Evolutionary conservation across 2,888 invertebrate genomes (phyloP), one percentile per base, ranked within the genome.

Genomic region (Pandemis cinnamomeana): DNA sequence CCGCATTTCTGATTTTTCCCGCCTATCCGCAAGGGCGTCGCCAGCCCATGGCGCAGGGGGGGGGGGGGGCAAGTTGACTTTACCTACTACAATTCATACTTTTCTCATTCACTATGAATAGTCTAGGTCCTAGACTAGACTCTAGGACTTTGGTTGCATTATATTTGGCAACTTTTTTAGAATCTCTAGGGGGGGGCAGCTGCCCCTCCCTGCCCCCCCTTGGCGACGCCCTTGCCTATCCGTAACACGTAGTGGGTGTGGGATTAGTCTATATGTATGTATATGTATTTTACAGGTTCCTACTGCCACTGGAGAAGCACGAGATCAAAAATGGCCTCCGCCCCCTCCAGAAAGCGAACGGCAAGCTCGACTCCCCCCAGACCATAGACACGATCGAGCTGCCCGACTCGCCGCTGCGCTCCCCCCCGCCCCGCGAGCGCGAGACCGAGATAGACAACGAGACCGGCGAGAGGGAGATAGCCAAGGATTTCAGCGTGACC

Each of bases 231-330:
- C n/a, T n/a, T n/a, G n/a, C n/a, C n/a, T n/a, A n/a, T n/a, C n/a
- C n/a, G n/a, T n/a, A n/a, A n/a, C n/a, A n/a, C n/a, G n/a, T n/a
- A n/a, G n/a, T n/a, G n/a, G n/a, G n/a, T n/a, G n/a, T n/a, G n/a
- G n/a, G n/a, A n/a, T n/a, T n/a, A n/a, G n/a, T n/a, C 48, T 10
- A 3, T 27, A 27, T 36, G 27, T 36, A 4, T 36, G 2, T 36
- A 4, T 36, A 36, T 36, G 27, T 36, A 36, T 36, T 46, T 46
- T 46, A 1, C 87, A 97, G 97, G 82, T 95, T 96, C 83, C 91
- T 97, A 15, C 88, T 97, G n/a, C 95, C 96, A 0, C 96, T 95
- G 82, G 97, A 97, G 90, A 88, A 95, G 90, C 88, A 94, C 94
- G 87, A 95, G 88, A 85, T 95, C 86, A 77, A 95, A 87, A 87